phyloP scores from a whole-genome alignment of 2,797 vertebrate genomes.

The Falco cherrug region DNA sequence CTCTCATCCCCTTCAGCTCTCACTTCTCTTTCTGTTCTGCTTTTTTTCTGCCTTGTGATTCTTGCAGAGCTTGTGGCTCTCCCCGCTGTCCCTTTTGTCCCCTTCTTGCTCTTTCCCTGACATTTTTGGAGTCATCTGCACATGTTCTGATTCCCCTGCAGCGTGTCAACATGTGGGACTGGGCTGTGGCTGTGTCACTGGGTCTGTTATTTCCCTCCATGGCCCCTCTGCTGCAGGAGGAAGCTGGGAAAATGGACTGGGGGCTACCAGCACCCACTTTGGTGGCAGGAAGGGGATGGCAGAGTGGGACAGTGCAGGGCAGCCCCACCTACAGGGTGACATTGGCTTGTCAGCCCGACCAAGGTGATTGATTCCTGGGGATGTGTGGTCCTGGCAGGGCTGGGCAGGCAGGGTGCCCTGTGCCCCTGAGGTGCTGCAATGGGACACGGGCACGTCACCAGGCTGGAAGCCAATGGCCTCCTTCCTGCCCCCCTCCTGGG shows the following conservation, averaged over 20 bases:
- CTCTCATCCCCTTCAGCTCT: not conserved
- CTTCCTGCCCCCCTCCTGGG: fast-evolving
- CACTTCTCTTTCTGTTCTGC: not conserved
- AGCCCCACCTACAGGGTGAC: not conserved
- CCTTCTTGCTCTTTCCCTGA: not conserved
- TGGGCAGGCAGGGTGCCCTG: not conserved
- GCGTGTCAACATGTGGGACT: fast-evolving
- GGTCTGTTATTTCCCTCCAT: not conserved
- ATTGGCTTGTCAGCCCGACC: fast-evolving
- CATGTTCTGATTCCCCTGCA: not conserved
- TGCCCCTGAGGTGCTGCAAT: not conserved
- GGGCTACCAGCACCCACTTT: not conserved
- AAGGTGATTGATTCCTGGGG: no score
- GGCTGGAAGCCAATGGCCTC: not conserved
- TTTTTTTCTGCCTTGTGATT: not conserved
- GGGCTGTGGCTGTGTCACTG: not conserved
- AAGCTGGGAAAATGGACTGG: fast-evolving
- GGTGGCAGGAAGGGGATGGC: not conserved
- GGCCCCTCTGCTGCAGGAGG: not conserved
- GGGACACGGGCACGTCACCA: fast-evolving
- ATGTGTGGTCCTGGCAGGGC: not conserved
- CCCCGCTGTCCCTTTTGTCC: fast-evolving
- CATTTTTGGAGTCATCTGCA: not conserved
- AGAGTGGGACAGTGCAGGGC: not conserved
- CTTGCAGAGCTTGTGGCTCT: not conserved